phyloP scores from a whole-genome alignment of 2,888 invertebrate species.

The Drosophila pseudotalamancana region DNA sequence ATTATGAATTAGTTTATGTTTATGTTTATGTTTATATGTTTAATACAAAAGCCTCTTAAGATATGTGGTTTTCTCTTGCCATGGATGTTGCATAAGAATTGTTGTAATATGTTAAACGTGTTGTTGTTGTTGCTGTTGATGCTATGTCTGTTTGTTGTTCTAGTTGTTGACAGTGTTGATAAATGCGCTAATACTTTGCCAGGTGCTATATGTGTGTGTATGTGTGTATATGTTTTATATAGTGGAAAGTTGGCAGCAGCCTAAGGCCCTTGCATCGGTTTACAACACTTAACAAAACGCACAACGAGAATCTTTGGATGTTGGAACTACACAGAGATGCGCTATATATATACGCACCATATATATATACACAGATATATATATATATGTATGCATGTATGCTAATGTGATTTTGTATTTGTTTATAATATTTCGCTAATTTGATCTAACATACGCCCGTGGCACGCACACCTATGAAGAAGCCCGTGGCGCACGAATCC shows the following conservation, averaged over 20 bases:
- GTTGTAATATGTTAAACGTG: slow-evolving; percentile 18
- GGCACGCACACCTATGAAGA: slow-evolving; percentile 89
- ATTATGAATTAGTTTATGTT: slow-evolving; percentile 52
- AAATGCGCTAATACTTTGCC: slow-evolving; percentile 51
- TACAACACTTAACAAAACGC: slow-evolving; percentile 55
- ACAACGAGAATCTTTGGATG: slow-evolving; percentile 77
- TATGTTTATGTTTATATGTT: slow-evolving; percentile 36
- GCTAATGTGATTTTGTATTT: slow-evolving; percentile 38
- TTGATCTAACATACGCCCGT: slow-evolving; percentile 86
- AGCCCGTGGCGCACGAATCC: slow-evolving; percentile 90
- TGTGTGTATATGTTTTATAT: slow-evolving; percentile 31
- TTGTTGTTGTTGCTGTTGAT: slow-evolving; percentile 17
- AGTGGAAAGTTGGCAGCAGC: slow-evolving; percentile 42
- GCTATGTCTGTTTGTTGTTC: no score
- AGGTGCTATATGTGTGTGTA: slow-evolving; percentile 32
- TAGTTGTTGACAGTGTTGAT: slow-evolving; percentile 11
- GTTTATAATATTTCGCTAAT: slow-evolving; percentile 45
- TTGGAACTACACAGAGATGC: slow-evolving; percentile 60
- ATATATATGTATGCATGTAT: slow-evolving; percentile 15
- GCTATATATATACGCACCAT: slow-evolving; percentile 30
- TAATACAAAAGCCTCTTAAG: slow-evolving; percentile 81
- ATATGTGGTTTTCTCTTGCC: slow-evolving; percentile 65
- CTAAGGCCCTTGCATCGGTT: slow-evolving; percentile 43
- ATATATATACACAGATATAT: slow-evolving; percentile 26
- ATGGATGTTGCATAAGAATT: slow-evolving; percentile 32